Base-by-base conservation (phyloP, 1,140 invertebrate genomes). In the Cryptotermes secundus region DNA sequence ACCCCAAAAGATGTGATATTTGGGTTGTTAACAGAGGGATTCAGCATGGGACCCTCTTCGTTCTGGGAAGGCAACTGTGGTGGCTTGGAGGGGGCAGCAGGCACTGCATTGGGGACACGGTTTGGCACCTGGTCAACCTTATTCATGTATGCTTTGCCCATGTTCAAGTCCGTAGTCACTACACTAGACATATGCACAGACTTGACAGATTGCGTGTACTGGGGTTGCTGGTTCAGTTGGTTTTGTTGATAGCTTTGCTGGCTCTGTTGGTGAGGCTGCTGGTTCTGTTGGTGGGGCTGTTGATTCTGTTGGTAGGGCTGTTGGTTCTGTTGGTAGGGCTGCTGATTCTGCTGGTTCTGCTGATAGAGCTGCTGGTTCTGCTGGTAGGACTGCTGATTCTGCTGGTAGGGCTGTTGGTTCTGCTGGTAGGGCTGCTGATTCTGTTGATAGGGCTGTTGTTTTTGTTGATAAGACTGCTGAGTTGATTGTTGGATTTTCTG, bases 1-100 rank as follows among this genome's bases (percentile, higher is more conserved):
- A n/a, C 16, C 26, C 59, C 59, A 26, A 72, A 10, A n/a, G 59
- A 72, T 26, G 59, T 72, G 12, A 49, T 4, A 22, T 49, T 49
- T 9, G 59, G 59, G 26, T 72, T 72, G 26, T 72, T 72, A n/a
- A 72, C 59, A 10, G 59, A 26, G 59, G 59, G 4, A n/a, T 12
- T 7, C 85, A 31, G 85, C 88, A 87, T 86, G 88, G 88, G 35
- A 36, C 34, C 79, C 31, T 59, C 84, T 6, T 81, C 59, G n/a
- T 72, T 72, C 59, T 38, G 42, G 7, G 80, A 81, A 36, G 80
- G 80, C 80, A 42, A 36, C 35, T 59, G 35, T 34, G 34, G 83
- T 36, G 26, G 38, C 88, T 86, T 79, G 87, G 31, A 6, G 82
- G n/a, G 22, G 38, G 6, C 31, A 24, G 82, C 35, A 59, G 85